Evolutionary conservation across 1,140 invertebrate genomes (phyloP), one percentile per base, ranked within the genome.

Genomic region (Trichogramma pretiosum): DNA sequence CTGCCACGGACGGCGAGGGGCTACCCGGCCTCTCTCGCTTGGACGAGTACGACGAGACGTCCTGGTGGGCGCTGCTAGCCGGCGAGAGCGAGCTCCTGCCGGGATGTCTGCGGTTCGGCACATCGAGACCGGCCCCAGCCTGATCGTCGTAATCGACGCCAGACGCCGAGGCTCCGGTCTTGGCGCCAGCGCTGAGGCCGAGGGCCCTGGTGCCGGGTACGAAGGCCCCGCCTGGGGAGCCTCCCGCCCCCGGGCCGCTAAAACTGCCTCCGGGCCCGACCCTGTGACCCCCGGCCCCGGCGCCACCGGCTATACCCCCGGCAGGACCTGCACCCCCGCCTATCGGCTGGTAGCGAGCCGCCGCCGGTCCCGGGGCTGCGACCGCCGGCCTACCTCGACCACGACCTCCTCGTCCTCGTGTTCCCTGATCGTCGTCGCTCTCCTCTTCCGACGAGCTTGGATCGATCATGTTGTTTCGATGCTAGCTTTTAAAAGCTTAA

Each of bases 371-470:
- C 28, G 55, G 53, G 28, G 57, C 55, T 19, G 55, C 58, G 54
- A 57, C 56, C 45, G 52, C 58, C 56, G 69, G 58, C 50, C 59
- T 65, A 16, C 53, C 58, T 37, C 64, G 59, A 37, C 53, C 58
- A 23, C 59, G 50, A 54, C 54, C 63, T 39, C 56, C 63, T 30
- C 57, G 56, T 56, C 61, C 70, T 64, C 69, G 76, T 65, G 66
- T 76, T 68, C 74, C 78, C 75, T 83, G 80, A 65, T 89, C 87
- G 68, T 89, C 87, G 52, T 90, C 87, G 57, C 81, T 87, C 61
- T 90, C 87, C 64, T 89, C 85, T 67, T 90, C 87, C 38, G 87
- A 89, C 58, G 87, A 89, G 67, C 86, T 89, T 53, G 87, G 87
- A 64, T 90, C 87, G 69, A 90, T 90, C 87, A 90, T 90, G 53